phyloP scores from a whole-genome alignment of 2,888 invertebrate genomes.

The Sclerodermus sp. region DNA sequence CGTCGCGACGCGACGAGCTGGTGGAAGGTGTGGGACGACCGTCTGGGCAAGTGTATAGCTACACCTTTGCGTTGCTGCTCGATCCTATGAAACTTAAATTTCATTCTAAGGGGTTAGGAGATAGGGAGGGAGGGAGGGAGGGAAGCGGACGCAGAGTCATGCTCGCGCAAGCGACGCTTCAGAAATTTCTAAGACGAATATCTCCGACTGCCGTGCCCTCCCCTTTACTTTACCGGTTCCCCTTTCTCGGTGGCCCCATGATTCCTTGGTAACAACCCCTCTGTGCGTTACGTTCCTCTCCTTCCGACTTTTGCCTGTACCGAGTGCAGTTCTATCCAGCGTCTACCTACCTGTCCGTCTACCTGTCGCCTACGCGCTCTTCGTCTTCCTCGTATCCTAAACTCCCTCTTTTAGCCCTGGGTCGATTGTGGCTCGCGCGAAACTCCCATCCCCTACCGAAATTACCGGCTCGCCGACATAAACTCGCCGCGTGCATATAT shows the following conservation, averaged over 20 bases:
- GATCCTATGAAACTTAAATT: slow-evolving; percentile 48
- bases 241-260: no score
- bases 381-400: slow-evolving; percentile 1
- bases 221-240: no score
- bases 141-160: slow-evolving; percentile 38
- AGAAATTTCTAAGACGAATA: slow-evolving; percentile 45
- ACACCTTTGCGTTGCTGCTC: neutral
- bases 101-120: no score
- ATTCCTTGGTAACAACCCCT: no score
- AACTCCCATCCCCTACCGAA: slow-evolving; percentile 37
- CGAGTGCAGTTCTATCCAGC: no score
- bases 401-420: neutral
- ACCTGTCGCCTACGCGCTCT: slow-evolving; percentile 4
- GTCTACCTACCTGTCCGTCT: slow-evolving; percentile 1
- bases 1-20: no score
- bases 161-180: slow-evolving; percentile 43
- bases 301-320: no score
- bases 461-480: slow-evolving; percentile 39
- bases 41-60: no score
- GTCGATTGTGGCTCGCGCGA: slow-evolving; percentile 28
- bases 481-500: slow-evolving; percentile 41
- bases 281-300: no score
- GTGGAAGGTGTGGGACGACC: no score
- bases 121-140: no score
- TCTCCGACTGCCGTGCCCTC: no score